A percentile compares a stretch with the other conserved stretches of the same genome.
phyloP scores from a whole-genome alignment of 2,888 invertebrate species.

The Sphecodes monilicornis region DNA sequence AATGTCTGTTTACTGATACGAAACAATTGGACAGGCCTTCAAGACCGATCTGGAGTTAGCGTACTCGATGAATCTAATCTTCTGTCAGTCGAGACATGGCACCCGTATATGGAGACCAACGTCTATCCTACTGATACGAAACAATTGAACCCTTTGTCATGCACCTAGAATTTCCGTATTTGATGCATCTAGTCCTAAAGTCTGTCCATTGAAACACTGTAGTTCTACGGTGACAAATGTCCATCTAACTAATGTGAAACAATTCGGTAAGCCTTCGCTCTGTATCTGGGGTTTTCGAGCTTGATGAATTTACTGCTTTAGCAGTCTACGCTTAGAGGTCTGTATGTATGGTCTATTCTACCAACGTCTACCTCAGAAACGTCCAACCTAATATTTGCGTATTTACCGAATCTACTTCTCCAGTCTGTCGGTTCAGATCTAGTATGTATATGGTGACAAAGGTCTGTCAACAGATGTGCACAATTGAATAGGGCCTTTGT shows the following conservation, averaged over 20 bases:
- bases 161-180: background rate
- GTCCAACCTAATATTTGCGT: background rate
- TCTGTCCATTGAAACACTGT: background rate
- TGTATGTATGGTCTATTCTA: background rate
- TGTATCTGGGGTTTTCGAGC: background rate
- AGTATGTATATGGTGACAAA: background rate
- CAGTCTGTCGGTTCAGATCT: background rate
- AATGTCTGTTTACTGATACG: background rate
- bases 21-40: background rate
- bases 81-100: background rate
- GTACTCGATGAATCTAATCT: background rate
- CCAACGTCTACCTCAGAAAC: background rate
- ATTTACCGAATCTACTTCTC: background rate
- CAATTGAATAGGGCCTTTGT: background rate
- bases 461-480: background rate
- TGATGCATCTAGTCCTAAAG: background rate
- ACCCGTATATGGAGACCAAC: background rate
- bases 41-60: conserved; percentile 1
- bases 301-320: background rate
- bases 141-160: conserved; percentile 38
- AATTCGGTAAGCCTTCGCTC: background rate
- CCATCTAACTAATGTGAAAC: background rate
- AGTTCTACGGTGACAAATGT: background rate
- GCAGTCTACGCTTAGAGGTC: background rate
- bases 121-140: conserved; percentile 25